These are phyloP conservation scores for Dastarcus helophoroides DNA, from an alignment of 2,888 invertebrate species.

Conservation along the genomic window DNA sequence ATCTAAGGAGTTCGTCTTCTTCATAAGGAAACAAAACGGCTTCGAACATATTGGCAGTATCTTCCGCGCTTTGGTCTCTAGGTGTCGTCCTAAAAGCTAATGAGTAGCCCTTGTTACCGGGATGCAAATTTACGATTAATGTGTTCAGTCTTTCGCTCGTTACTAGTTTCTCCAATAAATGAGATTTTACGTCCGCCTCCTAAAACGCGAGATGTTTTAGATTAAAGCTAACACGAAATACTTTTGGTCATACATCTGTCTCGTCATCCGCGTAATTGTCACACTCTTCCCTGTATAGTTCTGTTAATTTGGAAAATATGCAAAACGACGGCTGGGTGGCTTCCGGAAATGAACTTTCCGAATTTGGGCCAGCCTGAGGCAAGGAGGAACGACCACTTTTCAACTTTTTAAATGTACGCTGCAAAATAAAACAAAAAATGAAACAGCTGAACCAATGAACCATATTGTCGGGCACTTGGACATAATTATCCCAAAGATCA, in stretches of 20 bases:
- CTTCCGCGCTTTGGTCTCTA: conserved; percentile 41
- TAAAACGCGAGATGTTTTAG: conserved; percentile 28
- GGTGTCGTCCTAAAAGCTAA: conserved; percentile 28
- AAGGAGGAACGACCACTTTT: conserved; percentile 31
- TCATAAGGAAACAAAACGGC: conserved; percentile 79
- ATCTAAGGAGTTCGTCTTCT: conserved; percentile 75
- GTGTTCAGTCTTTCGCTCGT: conserved; percentile 78
- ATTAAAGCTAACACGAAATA: background rate
- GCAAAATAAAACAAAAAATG: conserved; percentile 15
- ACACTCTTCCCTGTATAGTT: conserved; percentile 33
- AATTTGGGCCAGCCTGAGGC: conserved; percentile 29
- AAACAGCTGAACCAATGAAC: background rate
- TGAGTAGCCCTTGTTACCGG: conserved; percentile 86
- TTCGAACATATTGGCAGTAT: conserved; percentile 53
- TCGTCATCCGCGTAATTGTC: conserved; percentile 21
- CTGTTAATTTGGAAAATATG: conserved; percentile 35
- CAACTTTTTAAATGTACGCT: conserved; percentile 32
- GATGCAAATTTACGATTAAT: conserved; percentile 81
- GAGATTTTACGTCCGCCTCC: conserved; percentile 52
- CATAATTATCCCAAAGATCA: too few species aligned
- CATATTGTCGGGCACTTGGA: too few species aligned
- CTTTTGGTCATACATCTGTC: conserved; percentile 15
- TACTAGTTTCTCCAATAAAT: conserved; percentile 74
- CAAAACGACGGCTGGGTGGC: conserved; percentile 28
- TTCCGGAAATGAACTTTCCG: conserved; percentile 16